These are phyloP conservation scores for Ciconia maguari DNA, from an alignment of 2,113 vertebrate genomes.

Conservation along the genomic window DNA sequence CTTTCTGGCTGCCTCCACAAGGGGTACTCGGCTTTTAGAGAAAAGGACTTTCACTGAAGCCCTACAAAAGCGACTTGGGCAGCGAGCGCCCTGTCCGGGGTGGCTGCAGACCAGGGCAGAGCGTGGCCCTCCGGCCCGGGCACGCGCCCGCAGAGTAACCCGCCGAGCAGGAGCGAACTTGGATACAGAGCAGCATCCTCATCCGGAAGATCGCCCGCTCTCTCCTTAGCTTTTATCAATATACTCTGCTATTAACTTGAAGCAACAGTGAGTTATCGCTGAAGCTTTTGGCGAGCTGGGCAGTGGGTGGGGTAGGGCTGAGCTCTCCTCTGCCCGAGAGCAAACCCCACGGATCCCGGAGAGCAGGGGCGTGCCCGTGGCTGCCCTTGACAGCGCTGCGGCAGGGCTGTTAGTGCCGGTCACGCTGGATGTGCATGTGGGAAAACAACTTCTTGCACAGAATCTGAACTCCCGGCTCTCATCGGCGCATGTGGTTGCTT, in stretches of 20 bases:
- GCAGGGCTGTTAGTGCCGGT: neutral
- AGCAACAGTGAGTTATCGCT: neutral
- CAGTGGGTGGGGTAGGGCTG: neutral
- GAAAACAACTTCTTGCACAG: neutral
- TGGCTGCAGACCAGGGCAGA: neutral
- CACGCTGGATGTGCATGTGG: neutral
- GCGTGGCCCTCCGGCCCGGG: neutral
- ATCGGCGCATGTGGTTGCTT: neutral
- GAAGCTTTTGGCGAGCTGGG: neutral
- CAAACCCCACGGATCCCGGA: accelerated
- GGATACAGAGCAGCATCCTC: neutral
- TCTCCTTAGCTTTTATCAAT: neutral
- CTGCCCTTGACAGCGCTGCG: neutral
- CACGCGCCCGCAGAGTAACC: neutral
- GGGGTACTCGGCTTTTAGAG: neutral
- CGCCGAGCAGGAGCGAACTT: neutral
- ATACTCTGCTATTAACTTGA: neutral
- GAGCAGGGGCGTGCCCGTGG: neutral
- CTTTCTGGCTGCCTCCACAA: neutral
- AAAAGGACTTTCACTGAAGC: neutral
- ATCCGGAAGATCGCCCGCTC: neutral
- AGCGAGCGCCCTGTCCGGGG: accelerated
- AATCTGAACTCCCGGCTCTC: neutral
- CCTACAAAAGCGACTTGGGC: neutral
- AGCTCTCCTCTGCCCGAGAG: neutral